These are phyloP conservation scores for Arion vulgaris DNA, from an alignment of 1,140 invertebrate genomes.

Conservation along the genomic window DNA sequence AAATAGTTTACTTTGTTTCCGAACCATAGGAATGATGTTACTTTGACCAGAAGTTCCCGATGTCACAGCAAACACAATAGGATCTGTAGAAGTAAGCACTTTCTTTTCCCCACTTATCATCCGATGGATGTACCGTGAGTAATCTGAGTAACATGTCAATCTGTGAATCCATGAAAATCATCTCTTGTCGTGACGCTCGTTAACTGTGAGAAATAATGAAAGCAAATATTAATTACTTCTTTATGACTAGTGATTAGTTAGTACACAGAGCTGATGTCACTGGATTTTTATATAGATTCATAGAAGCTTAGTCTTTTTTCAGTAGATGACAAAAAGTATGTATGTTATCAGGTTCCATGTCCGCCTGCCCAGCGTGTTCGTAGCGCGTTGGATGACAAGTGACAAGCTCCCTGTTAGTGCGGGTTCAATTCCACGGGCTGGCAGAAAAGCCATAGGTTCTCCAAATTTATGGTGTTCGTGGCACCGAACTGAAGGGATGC, in stretches of 20 bases:
- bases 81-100: conserved; percentile 57
- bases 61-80: conserved; percentile 67
- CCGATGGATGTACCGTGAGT: conserved; percentile 62
- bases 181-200: conserved; percentile 56
- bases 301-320: no score
- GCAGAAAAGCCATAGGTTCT: no score
- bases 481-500: no score
- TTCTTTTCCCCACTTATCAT: conserved; percentile 66
- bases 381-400: no score
- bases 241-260: no score
- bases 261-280: no score
- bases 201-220: conserved; percentile 46
- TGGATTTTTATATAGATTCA: background rate
- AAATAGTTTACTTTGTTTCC: conserved; percentile 59
- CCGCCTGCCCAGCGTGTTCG: no score
- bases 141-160: conserved; percentile 64
- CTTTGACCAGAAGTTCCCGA: conserved; percentile 70
- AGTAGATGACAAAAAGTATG: no score
- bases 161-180: conserved; percentile 62
- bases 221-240: background rate
- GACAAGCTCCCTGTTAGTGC: no score
- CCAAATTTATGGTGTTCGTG: no score
- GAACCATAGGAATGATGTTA: conserved; percentile 63
- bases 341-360: no score
- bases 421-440: no score